phyloP scores from a whole-genome alignment of 2,113 vertebrate species.

The Brachypteracias leptosomus region DNA sequence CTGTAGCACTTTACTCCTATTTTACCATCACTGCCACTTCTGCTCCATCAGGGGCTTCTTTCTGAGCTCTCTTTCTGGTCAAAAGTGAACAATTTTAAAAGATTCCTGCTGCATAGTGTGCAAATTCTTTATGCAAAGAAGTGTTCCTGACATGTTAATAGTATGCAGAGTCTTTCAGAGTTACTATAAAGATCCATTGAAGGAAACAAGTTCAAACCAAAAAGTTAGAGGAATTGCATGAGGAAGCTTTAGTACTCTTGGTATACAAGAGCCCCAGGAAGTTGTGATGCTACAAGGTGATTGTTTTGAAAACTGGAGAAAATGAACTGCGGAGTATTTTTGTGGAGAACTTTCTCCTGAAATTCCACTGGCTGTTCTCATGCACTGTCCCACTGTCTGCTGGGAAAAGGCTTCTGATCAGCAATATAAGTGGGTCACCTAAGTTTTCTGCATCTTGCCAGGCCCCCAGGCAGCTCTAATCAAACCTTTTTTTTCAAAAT shows the following conservation, averaged over 20 bases:
- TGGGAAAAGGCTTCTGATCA: not conserved
- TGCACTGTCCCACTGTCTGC: not conserved
- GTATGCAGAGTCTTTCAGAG: not conserved
- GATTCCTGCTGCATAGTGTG: not conserved
- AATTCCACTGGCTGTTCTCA: not conserved
- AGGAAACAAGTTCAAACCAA: not conserved
- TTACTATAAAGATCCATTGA: not conserved
- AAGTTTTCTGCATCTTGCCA: not conserved
- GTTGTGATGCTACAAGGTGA: not conserved
- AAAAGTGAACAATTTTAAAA: not conserved
- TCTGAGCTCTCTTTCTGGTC: not conserved
- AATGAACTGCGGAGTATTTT: not conserved
- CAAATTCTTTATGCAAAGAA: not conserved
- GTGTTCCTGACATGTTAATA: not conserved
- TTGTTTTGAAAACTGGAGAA: not conserved
- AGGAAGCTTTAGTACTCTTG: not conserved
- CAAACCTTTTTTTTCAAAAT: conserved; percentile 4
- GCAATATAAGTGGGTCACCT: not conserved
- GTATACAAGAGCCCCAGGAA: not conserved
- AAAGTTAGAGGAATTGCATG: not conserved
- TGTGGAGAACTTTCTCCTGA: not conserved
- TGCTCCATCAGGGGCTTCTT: not conserved
- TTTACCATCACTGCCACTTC: not conserved
- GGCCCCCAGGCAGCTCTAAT: not conserved
- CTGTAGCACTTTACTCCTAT: not conserved